Evolutionary conservation across 2,113 vertebrate species (phyloP).

Genomic region (Stigmatopora argus): DNA sequence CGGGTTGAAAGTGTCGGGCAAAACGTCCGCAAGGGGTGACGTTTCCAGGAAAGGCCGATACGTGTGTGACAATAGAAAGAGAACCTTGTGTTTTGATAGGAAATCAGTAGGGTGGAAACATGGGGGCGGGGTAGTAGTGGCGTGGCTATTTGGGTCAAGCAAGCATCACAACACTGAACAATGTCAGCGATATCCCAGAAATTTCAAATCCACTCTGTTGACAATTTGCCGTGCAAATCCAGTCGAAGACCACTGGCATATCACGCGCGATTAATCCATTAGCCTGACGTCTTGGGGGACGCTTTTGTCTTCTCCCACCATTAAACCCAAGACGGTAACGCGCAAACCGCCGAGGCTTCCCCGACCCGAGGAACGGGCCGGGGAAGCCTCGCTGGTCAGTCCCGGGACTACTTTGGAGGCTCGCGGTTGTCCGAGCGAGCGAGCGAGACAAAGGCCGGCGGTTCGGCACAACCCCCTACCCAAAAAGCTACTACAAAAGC

Average conservation of each 20-base stretch:
- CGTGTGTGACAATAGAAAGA: constrained; percentile 38
- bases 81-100: constrained; percentile 40
- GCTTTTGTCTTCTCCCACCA: constrained; percentile 57
- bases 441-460: constrained; percentile 42
- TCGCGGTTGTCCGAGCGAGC: not conserved
- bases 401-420: no score
- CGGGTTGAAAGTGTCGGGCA: not conserved
- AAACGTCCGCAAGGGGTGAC: constrained; percentile 3
- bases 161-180: constrained; percentile 38
- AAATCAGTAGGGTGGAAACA: constrained; percentile 30
- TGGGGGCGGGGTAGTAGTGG: constrained; percentile 46
- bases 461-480: constrained; percentile 26
- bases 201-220: constrained; percentile 5
- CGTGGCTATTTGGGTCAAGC: constrained; percentile 66
- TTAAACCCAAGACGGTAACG: not conserved
- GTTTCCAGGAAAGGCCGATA: not conserved
- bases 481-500: constrained; percentile 68
- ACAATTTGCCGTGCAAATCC: constrained; percentile 5
- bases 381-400: no score
- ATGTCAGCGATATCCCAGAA: constrained; percentile 9
- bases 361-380: not conserved
- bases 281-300: constrained; percentile 44
- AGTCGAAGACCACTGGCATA: constrained; percentile 13
- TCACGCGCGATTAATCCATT: constrained; percentile 64
- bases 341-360: not conserved